These are phyloP conservation scores for Rattus rattus DNA, from an alignment of 2,113 vertebrate genomes.

Conservation along the genomic window DNA sequence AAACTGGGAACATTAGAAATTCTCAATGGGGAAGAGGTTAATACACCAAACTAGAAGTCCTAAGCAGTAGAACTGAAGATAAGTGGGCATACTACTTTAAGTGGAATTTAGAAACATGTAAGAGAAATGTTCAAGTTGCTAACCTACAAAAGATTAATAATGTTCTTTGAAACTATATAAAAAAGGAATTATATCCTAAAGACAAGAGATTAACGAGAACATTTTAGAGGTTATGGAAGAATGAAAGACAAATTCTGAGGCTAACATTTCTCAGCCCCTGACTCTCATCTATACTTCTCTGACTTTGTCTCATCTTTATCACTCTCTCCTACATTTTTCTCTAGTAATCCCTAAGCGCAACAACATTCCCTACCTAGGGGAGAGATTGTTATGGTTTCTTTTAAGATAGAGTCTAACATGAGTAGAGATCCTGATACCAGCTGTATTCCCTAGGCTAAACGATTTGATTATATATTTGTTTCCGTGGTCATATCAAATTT, in stretches of 20 bases:
- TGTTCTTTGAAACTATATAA: not conserved
- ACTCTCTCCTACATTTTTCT: not conserved
- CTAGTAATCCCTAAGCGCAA: not conserved
- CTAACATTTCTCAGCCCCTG: not conserved
- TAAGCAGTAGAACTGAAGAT: not conserved
- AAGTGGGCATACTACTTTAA: not conserved
- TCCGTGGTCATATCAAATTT: not conserved
- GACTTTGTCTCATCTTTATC: not conserved
- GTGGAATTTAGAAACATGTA: not conserved
- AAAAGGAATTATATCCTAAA: not conserved
- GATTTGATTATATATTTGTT: not conserved
- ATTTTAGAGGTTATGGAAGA: not conserved
- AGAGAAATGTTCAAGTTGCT: not conserved
- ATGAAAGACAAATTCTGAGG: not conserved
- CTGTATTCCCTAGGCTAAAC: not conserved
- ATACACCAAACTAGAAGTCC: not conserved
- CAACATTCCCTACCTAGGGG: not conserved
- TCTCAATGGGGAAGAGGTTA: not conserved
- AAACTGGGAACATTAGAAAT: not conserved
- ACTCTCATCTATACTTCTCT: not conserved
- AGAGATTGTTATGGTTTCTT: not conserved
- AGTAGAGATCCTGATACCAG: not conserved
- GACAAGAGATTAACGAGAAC: not conserved
- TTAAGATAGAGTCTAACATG: not conserved
- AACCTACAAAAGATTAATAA: not conserved